Base-by-base conservation (phyloP, 2,797 vertebrate genomes). In the Potorous gilbertii region DNA sequence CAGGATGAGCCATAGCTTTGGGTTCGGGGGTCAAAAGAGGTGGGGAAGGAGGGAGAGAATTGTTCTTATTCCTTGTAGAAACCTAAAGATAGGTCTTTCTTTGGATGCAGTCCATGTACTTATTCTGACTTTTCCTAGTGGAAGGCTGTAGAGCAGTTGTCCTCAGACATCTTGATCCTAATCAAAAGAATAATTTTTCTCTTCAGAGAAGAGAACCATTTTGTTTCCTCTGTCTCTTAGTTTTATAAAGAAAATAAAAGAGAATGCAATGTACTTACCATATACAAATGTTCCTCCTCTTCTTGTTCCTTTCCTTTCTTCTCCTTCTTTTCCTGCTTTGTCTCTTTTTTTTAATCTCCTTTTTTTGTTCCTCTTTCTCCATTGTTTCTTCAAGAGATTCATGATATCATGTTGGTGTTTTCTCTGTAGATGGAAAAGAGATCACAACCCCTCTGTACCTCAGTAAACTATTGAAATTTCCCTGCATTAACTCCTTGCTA, bases 1-100 rank as follows among this genome's bases (percentile, higher is more conserved):
- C 40, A 87, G 9, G 21, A 87, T 87, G 74, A 46, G 21, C 40
- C 21, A 87, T 46, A 27, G 21, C 18, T 8, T 87, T 87, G 74
- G 40, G 1, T 46, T 46, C 1, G 0, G n/a, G 1, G 21, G 1
- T 1, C 18, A n/a, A 5, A n/a, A 8, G 14, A 11, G 0, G n/a
- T 27, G 24, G 8, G n/a, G 34, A 40, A 5, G 0, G 16, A 74
- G 5, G n/a, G n/a, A 5, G 24, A 31, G 13, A 74, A 5, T 74
- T 74, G 62, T n/a, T 87, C 21, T 87, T 87, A 1, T 50, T 87
- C 8, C 9, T 87, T 46, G 9, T 50, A 50, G 74, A 87, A 50
- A 18, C 21, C 6, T 87, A 46, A 27, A 87, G 9, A 50, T 87
- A 50, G 74, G 50, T 3, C 40, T 87, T 50, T 3, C 74, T 50